Conservation (phyloP, 2,797 vertebrate genomes). For the Lepidocolaptes lacrymiger region DNA sequence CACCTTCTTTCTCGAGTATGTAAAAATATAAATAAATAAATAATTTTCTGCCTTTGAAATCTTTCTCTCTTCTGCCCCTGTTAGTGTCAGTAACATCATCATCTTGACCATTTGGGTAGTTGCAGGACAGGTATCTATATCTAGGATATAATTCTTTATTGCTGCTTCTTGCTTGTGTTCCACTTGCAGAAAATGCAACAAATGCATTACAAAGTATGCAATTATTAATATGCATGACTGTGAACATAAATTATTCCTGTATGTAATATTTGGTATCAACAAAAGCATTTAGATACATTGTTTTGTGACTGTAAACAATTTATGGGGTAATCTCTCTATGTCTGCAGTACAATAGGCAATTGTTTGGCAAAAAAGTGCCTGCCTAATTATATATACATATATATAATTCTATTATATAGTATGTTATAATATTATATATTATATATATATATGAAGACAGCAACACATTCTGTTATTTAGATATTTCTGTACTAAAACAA, state of each 20-base stretch:
- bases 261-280: neutral
- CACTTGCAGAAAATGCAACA: neutral
- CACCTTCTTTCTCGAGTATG: neutral
- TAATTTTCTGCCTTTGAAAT: neutral
- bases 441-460: neutral
- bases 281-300: neutral
- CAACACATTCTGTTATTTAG: neutral
- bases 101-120: neutral
- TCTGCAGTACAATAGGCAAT: neutral
- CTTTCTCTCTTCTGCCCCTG: neutral
- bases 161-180: neutral
- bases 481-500: neutral
- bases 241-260: neutral
- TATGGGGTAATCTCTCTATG: neutral
- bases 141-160: neutral
- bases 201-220: neutral
- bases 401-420: no score
- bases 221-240: neutral
- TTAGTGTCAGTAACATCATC: neutral
- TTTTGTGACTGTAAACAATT: neutral
- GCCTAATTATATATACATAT: neutral
- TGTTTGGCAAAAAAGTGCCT: neutral
- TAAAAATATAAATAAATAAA: no score
- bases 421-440: neutral
- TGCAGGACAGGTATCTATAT: neutral